Conservation (phyloP, 2,888 invertebrate genomes). For the Pristionchus exspectatus region DNA sequence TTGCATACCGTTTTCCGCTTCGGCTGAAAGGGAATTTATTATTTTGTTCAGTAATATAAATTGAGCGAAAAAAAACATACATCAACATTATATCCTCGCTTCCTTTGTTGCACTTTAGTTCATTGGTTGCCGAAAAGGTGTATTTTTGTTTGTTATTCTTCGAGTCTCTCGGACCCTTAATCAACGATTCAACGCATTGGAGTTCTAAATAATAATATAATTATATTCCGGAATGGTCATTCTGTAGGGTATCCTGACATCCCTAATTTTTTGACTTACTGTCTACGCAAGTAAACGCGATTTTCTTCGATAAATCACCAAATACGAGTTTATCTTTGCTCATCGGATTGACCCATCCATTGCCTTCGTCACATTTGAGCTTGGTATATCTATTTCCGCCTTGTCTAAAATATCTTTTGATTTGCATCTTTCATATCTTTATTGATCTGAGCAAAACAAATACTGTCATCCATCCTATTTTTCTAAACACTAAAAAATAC, state of each 20-base stretch:
- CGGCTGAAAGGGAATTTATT: not conserved
- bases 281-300: not conserved
- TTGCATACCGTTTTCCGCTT: not conserved
- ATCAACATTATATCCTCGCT: too few species aligned
- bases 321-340: not conserved
- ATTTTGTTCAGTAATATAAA: not conserved
- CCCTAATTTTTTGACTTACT: too few species aligned
- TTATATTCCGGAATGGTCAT: too few species aligned
- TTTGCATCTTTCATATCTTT: too few species aligned
- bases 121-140: not conserved
- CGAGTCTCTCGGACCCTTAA: not conserved
- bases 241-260: too few species aligned
- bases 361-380: not conserved
- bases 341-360: not conserved
- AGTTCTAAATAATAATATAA: too few species aligned
- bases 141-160: not conserved
- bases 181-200: not conserved
- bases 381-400: not conserved
- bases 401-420: not conserved
- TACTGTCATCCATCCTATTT: too few species aligned
- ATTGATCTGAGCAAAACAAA: too few species aligned
- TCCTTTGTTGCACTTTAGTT: not conserved
- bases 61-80: too few species aligned
- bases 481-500: too few species aligned
- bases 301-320: not conserved